A percentile compares a stretch with the other conserved stretches of the same genome.
These are phyloP conservation scores for Rotaria macrura DNA, from an alignment of 2,888 invertebrate species.

Conservation along the genomic window DNA sequence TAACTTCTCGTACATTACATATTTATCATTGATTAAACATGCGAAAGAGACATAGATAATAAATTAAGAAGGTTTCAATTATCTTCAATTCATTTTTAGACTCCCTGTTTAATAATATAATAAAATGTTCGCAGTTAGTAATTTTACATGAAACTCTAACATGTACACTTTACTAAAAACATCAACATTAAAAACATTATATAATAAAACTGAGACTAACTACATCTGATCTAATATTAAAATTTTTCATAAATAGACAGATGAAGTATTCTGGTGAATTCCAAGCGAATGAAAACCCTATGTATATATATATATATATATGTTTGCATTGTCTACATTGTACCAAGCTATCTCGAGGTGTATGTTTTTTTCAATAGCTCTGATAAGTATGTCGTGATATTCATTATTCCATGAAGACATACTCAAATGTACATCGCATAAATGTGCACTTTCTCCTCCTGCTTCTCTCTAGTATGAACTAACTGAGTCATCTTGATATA, in stretches of 20 bases:
- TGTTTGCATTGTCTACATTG: too few relatives aligned
- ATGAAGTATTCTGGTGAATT: too few relatives aligned
- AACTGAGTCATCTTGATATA: neutral
- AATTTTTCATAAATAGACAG: neutral
- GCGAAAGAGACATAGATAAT: too few relatives aligned
- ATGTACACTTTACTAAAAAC: neutral
- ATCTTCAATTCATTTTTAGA: neutral
- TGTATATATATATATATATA: too few relatives aligned
- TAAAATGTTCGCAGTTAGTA: too few relatives aligned
- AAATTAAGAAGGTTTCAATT: too few relatives aligned
- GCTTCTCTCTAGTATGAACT: neutral
- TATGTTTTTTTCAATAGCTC: neutral
- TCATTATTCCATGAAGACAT: neutral
- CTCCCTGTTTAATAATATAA: neutral
- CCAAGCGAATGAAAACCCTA: too few relatives aligned
- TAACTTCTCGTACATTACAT: too few relatives aligned
- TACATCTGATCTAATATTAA: neutral
- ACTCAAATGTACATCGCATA: neutral
- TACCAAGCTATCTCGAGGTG: too few relatives aligned
- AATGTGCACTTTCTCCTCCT: neutral
- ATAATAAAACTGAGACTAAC: neutral
- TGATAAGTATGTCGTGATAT: neutral
- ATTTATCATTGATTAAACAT: too few relatives aligned
- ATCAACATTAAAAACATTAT: neutral
- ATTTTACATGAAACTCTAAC: neutral